Evolutionary conservation across 1,140 invertebrate species (phyloP).

Genomic region (Ylistrum balloti): DNA sequence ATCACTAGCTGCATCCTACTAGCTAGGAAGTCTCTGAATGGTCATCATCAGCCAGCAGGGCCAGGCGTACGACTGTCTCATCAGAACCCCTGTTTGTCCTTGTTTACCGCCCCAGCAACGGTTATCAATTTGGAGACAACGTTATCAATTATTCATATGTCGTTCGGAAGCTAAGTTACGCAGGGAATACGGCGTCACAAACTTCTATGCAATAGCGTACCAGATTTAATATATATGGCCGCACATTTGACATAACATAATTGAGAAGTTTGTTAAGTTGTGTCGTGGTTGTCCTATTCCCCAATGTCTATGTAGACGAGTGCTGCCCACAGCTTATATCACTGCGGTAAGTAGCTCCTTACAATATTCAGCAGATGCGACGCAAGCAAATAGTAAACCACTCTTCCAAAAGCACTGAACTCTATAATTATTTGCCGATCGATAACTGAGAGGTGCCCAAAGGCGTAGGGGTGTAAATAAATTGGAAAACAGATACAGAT

Average conservation of each 20-base stretch:
- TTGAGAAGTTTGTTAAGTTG: not conserved
- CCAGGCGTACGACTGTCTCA: not conserved
- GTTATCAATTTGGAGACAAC: slow-evolving; percentile 28
- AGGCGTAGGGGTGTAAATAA: slow-evolving; percentile 37
- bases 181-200: not conserved
- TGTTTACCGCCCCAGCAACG: slow-evolving; percentile 12
- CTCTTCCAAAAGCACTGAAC: slow-evolving; percentile 32
- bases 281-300: slow-evolving; percentile 7
- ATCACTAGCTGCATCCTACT: not conserved
- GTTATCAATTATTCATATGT: slow-evolving; percentile 34
- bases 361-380: not conserved
- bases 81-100: slow-evolving; percentile 28
- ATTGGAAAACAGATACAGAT: slow-evolving; percentile 27
- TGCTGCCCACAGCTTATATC: not conserved
- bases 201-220: not conserved
- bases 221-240: slow-evolving; percentile 35
- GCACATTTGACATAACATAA: not conserved
- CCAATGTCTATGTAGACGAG: not conserved
- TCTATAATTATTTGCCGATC: slow-evolving; percentile 39
- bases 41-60: not conserved
- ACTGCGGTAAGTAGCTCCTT: not conserved
- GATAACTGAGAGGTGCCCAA: slow-evolving; percentile 32
- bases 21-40: not conserved
- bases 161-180: not conserved
- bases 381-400: slow-evolving; percentile 32